A percentile compares a stretch with the other conserved stretches of the same genome.
These are phyloP conservation scores for Megathymus violae DNA, from an alignment of 1,140 invertebrate genomes.

Conservation along the genomic window DNA sequence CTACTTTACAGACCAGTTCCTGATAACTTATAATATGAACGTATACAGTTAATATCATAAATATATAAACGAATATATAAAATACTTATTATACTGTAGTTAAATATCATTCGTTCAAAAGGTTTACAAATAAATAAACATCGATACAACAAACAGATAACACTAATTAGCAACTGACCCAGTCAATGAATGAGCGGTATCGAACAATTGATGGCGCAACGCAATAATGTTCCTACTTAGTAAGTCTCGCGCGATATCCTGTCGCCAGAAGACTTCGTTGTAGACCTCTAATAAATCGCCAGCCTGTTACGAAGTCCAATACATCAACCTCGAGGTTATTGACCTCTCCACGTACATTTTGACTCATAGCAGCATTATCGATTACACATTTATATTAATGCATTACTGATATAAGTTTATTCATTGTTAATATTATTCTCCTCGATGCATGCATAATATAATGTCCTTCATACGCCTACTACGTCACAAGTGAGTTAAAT, in stretches of 20 bases:
- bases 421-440: neutral
- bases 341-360: constrained; percentile 33
- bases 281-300: constrained; percentile 38
- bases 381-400: neutral
- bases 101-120: neutral
- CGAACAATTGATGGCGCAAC: constrained; percentile 58
- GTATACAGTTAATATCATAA: too few relatives aligned
- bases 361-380: constrained; percentile 1
- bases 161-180: constrained; percentile 54
- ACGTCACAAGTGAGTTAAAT: constrained; percentile 9
- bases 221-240: constrained; percentile 34
- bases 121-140: constrained; percentile 10
- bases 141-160: constrained; percentile 43
- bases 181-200: constrained; percentile 71
- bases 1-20: too few relatives aligned
- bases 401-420: neutral
- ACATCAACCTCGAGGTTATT: constrained; percentile 34
- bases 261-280: constrained; percentile 12
- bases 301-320: constrained; percentile 34
- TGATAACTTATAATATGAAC: too few relatives aligned
- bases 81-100: neutral
- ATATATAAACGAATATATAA: too few relatives aligned
- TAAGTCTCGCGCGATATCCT: constrained; percentile 29
- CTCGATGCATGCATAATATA: neutral
- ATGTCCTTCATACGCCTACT: neutral